These are phyloP conservation scores for Drosophila albomicans DNA, from an alignment of 1,140 invertebrate species.

Conservation along the genomic window DNA sequence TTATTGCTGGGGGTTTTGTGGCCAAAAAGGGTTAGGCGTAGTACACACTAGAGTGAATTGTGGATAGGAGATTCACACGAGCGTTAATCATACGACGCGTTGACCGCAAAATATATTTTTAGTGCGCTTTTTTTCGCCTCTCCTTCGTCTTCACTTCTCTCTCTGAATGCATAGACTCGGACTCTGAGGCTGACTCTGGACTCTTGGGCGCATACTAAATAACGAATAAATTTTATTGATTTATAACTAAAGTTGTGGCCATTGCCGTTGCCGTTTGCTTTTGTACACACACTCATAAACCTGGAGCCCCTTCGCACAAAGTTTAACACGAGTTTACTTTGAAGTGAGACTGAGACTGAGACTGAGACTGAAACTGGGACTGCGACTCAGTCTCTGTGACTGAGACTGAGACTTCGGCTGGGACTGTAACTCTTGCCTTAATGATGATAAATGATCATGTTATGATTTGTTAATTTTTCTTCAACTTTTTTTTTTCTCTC, in stretches of 20 bases:
- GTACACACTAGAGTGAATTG: constrained; percentile 3
- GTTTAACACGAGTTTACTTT: constrained; percentile 14
- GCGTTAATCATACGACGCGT: constrained; percentile 62
- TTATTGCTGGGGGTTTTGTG: background rate
- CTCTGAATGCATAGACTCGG: too few species aligned
- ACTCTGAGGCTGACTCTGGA: background rate
- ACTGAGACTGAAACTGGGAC: constrained; percentile 11
- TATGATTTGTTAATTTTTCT: constrained; percentile 82
- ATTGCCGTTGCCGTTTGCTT: background rate
- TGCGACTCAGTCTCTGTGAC: constrained; percentile 10
- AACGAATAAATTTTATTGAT: constrained; percentile 79
- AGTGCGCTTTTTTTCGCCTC: constrained; percentile 23
- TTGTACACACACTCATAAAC: constrained; percentile 4
- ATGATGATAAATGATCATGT: constrained; percentile 83
- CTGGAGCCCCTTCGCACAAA: constrained; percentile 39
- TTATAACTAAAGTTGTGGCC: constrained; percentile 71
- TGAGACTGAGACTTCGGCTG: constrained; percentile 5
- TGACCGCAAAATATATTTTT: constrained; percentile 17
- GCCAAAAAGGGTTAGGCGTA: background rate
- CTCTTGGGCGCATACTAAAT: constrained; percentile 50
- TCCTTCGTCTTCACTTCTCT: too few species aligned
- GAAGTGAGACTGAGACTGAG: background rate
- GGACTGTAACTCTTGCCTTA: constrained; percentile 54
- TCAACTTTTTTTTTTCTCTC: constrained; percentile 14
- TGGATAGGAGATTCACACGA: constrained; percentile 59